Conservation (phyloP, 2,113 vertebrate genomes). For the Theristicus caerulescens region DNA sequence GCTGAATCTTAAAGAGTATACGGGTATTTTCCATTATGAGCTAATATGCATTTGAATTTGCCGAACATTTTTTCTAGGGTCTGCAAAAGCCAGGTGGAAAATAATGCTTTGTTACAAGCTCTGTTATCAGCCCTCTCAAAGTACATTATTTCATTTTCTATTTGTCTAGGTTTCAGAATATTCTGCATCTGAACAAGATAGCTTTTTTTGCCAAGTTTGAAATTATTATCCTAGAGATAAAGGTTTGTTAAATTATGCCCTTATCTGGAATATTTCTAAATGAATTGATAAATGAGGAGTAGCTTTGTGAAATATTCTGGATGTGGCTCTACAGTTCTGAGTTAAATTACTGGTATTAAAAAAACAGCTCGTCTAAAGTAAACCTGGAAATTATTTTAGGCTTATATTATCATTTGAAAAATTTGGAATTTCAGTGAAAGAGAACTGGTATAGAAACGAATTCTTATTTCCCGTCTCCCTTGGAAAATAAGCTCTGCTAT, state of each 20-base stretch:
- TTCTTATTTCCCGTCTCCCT: neutral
- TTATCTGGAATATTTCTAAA: neutral
- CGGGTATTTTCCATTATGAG: neutral
- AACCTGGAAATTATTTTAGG: neutral
- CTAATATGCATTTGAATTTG: neutral
- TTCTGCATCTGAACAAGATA: neutral
- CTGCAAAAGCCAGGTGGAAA: neutral
- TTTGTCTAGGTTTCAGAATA: neutral
- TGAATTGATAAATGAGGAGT: neutral
- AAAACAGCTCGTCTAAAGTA: neutral
- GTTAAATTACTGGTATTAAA: neutral
- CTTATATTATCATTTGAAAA: neutral
- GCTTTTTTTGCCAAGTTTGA: neutral
- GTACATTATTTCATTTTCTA: neutral
- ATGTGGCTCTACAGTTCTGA: neutral
- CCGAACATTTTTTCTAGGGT: neutral
- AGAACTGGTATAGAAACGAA: neutral
- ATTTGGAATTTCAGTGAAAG: neutral
- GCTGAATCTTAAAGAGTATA: neutral
- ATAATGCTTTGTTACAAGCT: neutral
- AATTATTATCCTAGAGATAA: constrained; percentile 8
- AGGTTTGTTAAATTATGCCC: neutral
- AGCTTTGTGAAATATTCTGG: neutral
- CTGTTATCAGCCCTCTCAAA: neutral
- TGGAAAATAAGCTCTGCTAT: constrained; percentile 7